These are phyloP conservation scores for Cyclophora punctaria DNA, from an alignment of 2,888 invertebrate genomes.

Conservation along the genomic window DNA sequence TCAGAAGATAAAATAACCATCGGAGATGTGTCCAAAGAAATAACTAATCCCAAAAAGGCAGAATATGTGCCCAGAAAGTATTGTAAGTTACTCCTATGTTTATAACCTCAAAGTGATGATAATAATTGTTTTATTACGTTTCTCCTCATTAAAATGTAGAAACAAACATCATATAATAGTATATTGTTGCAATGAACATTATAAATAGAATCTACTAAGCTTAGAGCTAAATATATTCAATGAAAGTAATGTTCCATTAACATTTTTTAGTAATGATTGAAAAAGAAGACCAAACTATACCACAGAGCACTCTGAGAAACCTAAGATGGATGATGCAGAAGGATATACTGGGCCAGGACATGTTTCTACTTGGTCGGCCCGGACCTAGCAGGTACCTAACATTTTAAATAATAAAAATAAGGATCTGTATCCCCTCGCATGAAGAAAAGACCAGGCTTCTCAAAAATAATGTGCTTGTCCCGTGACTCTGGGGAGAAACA, in stretches of 20 bases:
- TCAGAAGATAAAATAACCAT: constrained; percentile 79
- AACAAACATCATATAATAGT: background rate
- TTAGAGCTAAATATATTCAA: too few relatives aligned
- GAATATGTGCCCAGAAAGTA: constrained; percentile 91
- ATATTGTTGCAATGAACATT: background rate
- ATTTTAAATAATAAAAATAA: too few relatives aligned
- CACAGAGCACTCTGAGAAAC: constrained; percentile 85
- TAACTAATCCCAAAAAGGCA: constrained; percentile 75
- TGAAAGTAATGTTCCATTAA: background rate
- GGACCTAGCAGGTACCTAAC: constrained; percentile 79
- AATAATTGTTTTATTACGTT: background rate
- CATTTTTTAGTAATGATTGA: constrained; percentile 52
- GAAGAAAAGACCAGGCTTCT: too few relatives aligned
- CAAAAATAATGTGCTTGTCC: too few relatives aligned
- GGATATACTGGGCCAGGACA: constrained; percentile 93
- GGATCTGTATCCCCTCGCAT: too few relatives aligned
- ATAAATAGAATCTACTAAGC: too few relatives aligned
- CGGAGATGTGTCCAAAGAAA: constrained; percentile 81
- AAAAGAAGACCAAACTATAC: constrained; percentile 71
- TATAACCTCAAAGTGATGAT: background rate
- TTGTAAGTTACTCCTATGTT: constrained; percentile 72
- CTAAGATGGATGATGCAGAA: constrained; percentile 98
- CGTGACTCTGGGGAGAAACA: too few relatives aligned
- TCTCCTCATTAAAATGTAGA: too few relatives aligned
- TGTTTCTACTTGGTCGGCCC: constrained; percentile 94